A percentile compares a stretch with the other conserved stretches of the same genome.
These are phyloP conservation scores for Harpalus rufipes DNA, from an alignment of 2,888 invertebrate species.

Conservation along the genomic window DNA sequence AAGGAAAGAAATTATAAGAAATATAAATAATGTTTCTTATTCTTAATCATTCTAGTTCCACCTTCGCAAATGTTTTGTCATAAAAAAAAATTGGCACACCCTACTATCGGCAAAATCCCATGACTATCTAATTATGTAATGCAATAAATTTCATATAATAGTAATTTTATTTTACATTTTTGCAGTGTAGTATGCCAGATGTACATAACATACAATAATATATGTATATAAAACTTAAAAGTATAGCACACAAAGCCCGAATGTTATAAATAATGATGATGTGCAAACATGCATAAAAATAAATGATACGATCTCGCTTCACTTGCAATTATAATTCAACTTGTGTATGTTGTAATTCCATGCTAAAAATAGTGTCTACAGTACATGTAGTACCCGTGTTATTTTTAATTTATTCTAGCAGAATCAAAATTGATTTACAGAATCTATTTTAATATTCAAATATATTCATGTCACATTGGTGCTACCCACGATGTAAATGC, in stretches of 20 bases:
- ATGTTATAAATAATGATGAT: constrained; percentile 60
- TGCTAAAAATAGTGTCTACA: constrained; percentile 29
- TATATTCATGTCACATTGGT: not conserved
- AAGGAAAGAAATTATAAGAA: too few relatives aligned
- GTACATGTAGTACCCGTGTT: not conserved
- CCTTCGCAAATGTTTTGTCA: too few relatives aligned
- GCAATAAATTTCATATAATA: not conserved
- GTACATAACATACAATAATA: not conserved
- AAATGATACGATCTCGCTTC: constrained; percentile 39
- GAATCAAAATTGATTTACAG: not conserved
- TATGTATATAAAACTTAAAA: not conserved
- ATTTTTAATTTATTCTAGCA: constrained; percentile 10
- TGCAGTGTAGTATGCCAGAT: not conserved
- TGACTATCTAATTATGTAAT: not conserved
- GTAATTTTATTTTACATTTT: not conserved
- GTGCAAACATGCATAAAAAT: constrained; percentile 51
- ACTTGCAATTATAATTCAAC: constrained; percentile 38
- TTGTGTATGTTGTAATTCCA: not conserved
- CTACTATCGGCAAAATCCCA: not conserved
- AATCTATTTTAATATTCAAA: not conserved
- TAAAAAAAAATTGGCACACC: too few relatives aligned
- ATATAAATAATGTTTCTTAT: too few relatives aligned
- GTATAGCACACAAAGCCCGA: constrained; percentile 27
- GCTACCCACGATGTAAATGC: not conserved
- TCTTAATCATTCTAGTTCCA: too few relatives aligned